Evolutionary conservation across 1,140 invertebrate genomes (phyloP), one percentile per base, ranked within the genome.

Genomic region (Triops longicaudatus): DNA sequence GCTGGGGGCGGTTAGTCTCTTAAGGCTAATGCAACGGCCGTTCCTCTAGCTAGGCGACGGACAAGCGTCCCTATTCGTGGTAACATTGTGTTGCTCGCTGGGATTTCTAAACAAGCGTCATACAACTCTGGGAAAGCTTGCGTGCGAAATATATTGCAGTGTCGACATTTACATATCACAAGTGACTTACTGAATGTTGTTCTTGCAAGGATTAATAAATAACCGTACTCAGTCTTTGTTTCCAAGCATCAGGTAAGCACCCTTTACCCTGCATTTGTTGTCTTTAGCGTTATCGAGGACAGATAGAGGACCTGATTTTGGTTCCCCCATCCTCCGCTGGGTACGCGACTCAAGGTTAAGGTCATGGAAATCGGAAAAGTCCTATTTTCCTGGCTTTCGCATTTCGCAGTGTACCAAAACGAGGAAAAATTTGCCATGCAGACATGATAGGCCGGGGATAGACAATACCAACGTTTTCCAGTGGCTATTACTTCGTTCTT

Each of bases 1-100:
- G 43, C 63, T 77, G 73, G 43, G 14, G 43, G 43, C 73, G 5
- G 22, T 74, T 41, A 41, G 22, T 42, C 26, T 14, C 37, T 74
- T 74, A 31, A 42, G 37, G 37, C 43, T 31, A 74, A 44, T 74
- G 37, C 43, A 74, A 74, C 43, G 73, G 43, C 22, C 28, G 17
- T 74, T 41, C 31, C 73, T 42, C 37, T 17, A 17, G 43, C 37
- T 74, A 41, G 31, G 74, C 44, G 26, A 28, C n/a, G 50, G 14
- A 63, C 50, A n/a, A 63, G 50, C 50, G 50, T 63, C 50, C 50
- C 14, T 63, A 63, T 63, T 63, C 50, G 14, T 63, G 14, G 50
- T 63, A 37, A 22, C 50, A 14, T 63, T 63, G 50, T 63, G 50
- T 63, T n/a, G 14, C 50, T 63, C 17, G 14, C 50, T 22, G 50